These are phyloP conservation scores for Phoronis australis DNA, from an alignment of 2,888 invertebrate genomes.

Conservation along the genomic window DNA sequence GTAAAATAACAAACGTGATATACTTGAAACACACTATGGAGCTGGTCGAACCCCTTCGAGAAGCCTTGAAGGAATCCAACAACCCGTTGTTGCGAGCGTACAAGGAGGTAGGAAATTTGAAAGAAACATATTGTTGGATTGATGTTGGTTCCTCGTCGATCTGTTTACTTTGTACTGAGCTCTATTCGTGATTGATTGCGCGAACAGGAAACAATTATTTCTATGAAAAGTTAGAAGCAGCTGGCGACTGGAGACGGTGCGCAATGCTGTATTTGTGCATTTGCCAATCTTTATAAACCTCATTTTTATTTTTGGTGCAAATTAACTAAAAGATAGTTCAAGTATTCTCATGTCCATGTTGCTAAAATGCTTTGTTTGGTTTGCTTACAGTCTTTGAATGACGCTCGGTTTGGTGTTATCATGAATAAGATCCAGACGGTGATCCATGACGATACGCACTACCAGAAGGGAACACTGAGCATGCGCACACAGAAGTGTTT, in stretches of 20 bases:
- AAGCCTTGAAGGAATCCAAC: constrained; percentile 58
- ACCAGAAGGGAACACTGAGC: constrained; percentile 57
- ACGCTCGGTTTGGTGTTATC: constrained; percentile 56
- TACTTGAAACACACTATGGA: constrained; percentile 73
- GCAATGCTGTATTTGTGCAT: too few relatives aligned
- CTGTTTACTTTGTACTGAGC: too few relatives aligned
- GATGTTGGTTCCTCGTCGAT: too few relatives aligned
- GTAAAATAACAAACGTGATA: constrained; percentile 72
- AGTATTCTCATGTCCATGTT: too few relatives aligned
- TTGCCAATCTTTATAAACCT: too few relatives aligned
- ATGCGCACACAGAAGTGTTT: constrained; percentile 66
- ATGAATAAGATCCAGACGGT: constrained; percentile 56
- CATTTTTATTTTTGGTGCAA: too few relatives aligned
- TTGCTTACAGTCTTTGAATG: constrained; percentile 51
- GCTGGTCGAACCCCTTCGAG: constrained; percentile 63
- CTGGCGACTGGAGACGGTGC: too few relatives aligned
- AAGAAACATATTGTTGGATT: background rate
- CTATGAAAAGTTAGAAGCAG: too few relatives aligned
- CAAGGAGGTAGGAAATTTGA: constrained; percentile 55
- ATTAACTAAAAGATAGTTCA: too few relatives aligned
- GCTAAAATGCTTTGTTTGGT: constrained; percentile 7
- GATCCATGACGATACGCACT: constrained; percentile 59
- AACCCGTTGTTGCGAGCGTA: constrained; percentile 60
- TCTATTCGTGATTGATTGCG: too few relatives aligned
- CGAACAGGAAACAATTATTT: too few relatives aligned